Evolutionary conservation across 2,797 vertebrate genomes (phyloP), one percentile per base, ranked within the genome.

Genomic region (Pangasius krempfi): DNA sequence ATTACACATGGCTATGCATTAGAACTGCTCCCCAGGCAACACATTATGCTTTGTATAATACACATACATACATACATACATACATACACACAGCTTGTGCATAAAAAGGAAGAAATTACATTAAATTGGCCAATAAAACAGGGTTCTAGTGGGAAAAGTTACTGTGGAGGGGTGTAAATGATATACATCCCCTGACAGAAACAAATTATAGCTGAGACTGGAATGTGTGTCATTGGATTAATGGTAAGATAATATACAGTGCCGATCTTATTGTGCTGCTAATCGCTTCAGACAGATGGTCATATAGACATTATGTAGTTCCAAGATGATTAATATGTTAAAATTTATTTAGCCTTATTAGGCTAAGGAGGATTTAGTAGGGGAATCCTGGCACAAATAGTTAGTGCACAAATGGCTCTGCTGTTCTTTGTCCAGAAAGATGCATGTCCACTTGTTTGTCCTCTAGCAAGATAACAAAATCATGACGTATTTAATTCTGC

Each of bases 211-310:
- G 90, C 91, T 92, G 89, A 85, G 91, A 92, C 91, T 81, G 72
- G 60, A 92, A 90, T 92, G 92, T 91, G 87, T 89, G 88, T 93
- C 91, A 93, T 88, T 89, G 92, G 93, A 95, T 95, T 95, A 93
- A 82, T 85, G 72, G 70, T 95, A 93, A 94, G 92, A 94, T 94
- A 94, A 93, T 94, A 93, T 92, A 91, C 18, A 73, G 37, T 47
- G 25, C 84, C 60, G 87, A 90, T 88, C 89, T 93, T 93, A 93
- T 91, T 88, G 82, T 90, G 88, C 90, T 92, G 93, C 20, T 12
- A n/a, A 56, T 75, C 33, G 10, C 70, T 70, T n/a, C 27, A 25
- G 18, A 22, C 37, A 73, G 70, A 20, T 40, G 68, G 47, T 40
- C 33, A 80, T 40, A 18, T 56, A 75, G 5, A 58, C 58, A 50